These are phyloP conservation scores for Fregetta grallaria DNA, from an alignment of 2,113 vertebrate genomes.

Conservation along the genomic window DNA sequence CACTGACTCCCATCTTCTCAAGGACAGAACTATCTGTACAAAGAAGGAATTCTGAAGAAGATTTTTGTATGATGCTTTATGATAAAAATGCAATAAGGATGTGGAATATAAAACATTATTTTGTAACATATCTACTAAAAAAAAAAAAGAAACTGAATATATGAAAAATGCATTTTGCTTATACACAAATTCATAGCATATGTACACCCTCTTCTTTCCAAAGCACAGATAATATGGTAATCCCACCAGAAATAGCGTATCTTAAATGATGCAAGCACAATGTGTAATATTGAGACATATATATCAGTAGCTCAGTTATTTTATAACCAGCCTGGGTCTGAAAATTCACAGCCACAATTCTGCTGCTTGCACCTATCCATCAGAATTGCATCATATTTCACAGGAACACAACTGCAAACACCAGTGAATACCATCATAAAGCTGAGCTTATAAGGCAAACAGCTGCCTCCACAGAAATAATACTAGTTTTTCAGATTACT, in stretches of 20 bases:
- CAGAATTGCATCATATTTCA: background rate
- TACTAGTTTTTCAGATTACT: background rate
- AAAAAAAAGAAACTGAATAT: background rate
- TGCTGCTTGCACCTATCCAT: background rate
- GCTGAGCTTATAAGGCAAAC: background rate
- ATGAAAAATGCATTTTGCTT: background rate
- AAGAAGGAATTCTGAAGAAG: background rate
- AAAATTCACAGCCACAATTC: background rate
- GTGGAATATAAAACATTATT: background rate
- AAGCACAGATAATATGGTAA: background rate
- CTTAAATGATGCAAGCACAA: background rate
- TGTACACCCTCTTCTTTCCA: background rate
- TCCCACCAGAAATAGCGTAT: background rate
- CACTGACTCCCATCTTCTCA: background rate
- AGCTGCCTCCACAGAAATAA: background rate
- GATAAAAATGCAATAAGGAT: background rate
- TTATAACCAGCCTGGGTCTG: background rate
- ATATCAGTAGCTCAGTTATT: background rate
- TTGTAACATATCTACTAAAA: background rate
- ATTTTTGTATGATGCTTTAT: background rate
- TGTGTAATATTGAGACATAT: background rate
- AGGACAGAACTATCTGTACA: background rate
- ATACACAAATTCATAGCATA: background rate
- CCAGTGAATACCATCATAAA: background rate
- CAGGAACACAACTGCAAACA: background rate